Base-by-base conservation (phyloP, 2,797 vertebrate species). In the Acipenser ruthenus region DNA sequence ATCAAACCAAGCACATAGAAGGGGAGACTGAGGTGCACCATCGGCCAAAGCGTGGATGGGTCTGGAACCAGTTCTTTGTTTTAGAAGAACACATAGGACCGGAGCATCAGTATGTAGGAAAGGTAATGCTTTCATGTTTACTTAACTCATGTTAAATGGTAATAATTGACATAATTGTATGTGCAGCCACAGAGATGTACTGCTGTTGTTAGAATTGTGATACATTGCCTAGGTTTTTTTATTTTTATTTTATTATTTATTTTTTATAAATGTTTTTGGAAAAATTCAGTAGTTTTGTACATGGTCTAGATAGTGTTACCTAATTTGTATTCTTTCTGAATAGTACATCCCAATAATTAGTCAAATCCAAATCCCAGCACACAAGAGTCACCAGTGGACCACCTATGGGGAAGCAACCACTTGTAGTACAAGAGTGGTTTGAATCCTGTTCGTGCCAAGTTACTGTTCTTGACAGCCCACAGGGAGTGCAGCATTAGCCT, bases 41-140 rank as follows among this genome's bases (percentile, higher is more conserved):
- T 85, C 91, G 96, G 73, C 96, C 95, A 11, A 99, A 99, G 79
- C 91, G 96, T 6, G 96, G 96, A 84, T 99, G 96, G 96, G 97
- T 99, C 78, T 99, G 96, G 96, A 99, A 99, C 84, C 96, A 98
- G 86, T 99, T 99, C 94, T 99, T 99, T 90, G 96, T 99, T 94
- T 94, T 99, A 94, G 96, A 99, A 94, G 96, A 99, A 85, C 96
- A 99, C 74, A 91, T 97, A 80, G 96, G 96, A 88, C 88, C 94
- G 62, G 95, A 99, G 48, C 92, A 93, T 65, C 96, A 99, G 69
- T 99, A 99, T 70, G 95, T 99, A 64, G 96, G 96, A 81, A 99
- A 99, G 93, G 96, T 98, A 93, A 86, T 69, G 64, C 6, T 10
- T 18, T 47, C 10, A 7, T 50, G 61, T 63, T 37, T 63, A 63